A percentile compares a stretch with the other conserved stretches of the same genome.
Evolutionary conservation across 2,113 vertebrate genomes (phyloP).

Genomic region (Oryzias javanicus): DNA sequence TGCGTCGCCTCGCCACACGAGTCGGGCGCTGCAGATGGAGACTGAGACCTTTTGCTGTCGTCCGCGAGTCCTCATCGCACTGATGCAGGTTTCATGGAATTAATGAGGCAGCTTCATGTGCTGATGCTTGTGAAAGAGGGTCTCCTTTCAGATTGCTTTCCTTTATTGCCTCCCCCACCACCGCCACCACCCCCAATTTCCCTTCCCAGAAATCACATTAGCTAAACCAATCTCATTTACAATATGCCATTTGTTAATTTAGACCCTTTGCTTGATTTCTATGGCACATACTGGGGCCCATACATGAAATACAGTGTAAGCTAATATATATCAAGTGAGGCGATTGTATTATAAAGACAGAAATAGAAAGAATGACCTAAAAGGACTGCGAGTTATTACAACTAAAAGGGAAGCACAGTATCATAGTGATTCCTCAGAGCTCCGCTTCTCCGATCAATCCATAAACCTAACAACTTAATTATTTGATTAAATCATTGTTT

Average conservation of each 20-base stretch:
- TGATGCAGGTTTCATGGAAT: constrained; percentile 70
- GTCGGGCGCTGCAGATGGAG: constrained; percentile 6
- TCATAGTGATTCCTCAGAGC: background rate
- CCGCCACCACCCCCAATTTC: background rate
- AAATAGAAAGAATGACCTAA: background rate
- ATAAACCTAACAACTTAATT: background rate
- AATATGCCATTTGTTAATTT: constrained; percentile 68
- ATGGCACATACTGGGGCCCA: constrained; percentile 16
- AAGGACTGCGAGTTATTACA: background rate
- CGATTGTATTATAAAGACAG: too few relatives aligned
- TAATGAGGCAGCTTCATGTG: constrained; percentile 70
- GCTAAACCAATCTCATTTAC: constrained; percentile 70
- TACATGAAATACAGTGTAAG: constrained; percentile 14
- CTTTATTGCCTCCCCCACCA: constrained; percentile 49
- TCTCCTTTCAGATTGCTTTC: constrained; percentile 67
- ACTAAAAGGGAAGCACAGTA: background rate
- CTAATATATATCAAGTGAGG: background rate
- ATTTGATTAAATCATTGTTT: constrained; percentile 10
- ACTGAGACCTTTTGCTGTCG: constrained; percentile 35
- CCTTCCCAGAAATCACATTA: constrained; percentile 68
- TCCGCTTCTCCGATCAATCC: background rate
- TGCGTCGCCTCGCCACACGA: constrained; percentile 18
- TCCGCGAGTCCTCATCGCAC: constrained; percentile 73
- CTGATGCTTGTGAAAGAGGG: constrained; percentile 57
- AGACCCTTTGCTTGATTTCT: constrained; percentile 16